phyloP scores from a whole-genome alignment of 1,140 invertebrate species.

The Apocrypta bakeri region DNA sequence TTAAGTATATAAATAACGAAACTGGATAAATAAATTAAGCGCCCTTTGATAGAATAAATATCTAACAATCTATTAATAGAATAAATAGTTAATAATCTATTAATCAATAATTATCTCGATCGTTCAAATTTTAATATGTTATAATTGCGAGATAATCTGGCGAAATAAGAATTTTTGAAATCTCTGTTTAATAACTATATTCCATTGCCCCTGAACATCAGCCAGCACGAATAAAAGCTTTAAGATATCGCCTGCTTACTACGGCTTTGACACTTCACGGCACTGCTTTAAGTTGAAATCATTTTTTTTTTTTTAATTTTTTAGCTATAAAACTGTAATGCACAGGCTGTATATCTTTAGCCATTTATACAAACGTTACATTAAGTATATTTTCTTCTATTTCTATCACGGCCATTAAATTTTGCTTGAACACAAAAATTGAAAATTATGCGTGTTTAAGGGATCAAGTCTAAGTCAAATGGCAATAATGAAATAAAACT shows the following conservation, averaged over 20 bases:
- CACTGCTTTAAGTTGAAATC: slow-evolving; percentile 22
- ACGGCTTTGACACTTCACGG: slow-evolving; percentile 42
- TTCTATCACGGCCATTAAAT: background rate
- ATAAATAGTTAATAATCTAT: too few relatives aligned
- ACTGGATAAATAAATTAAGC: too few relatives aligned
- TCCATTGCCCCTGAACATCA: slow-evolving; percentile 5
- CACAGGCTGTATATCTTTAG: background rate
- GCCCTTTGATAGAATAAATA: background rate
- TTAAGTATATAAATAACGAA: too few relatives aligned
- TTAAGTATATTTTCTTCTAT: background rate
- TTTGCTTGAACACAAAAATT: background rate
- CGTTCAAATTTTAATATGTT: background rate
- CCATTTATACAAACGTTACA: background rate
- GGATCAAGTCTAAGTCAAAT: too few relatives aligned
- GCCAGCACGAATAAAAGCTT: slow-evolving; percentile 46
- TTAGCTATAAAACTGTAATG: background rate
- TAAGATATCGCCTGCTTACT: slow-evolving; percentile 43
- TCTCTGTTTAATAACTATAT: slow-evolving; percentile 25
- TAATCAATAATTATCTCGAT: slow-evolving; percentile 23
- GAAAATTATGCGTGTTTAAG: slow-evolving; percentile 32
- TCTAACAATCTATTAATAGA: background rate
- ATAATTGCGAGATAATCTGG: background rate
- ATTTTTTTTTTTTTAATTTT: slow-evolving; percentile 18
- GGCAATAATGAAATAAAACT: too few relatives aligned
- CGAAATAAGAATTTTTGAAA: background rate